Conservation (phyloP, 2,888 invertebrate species). For the Vannuccia rotundouncinata region DNA sequence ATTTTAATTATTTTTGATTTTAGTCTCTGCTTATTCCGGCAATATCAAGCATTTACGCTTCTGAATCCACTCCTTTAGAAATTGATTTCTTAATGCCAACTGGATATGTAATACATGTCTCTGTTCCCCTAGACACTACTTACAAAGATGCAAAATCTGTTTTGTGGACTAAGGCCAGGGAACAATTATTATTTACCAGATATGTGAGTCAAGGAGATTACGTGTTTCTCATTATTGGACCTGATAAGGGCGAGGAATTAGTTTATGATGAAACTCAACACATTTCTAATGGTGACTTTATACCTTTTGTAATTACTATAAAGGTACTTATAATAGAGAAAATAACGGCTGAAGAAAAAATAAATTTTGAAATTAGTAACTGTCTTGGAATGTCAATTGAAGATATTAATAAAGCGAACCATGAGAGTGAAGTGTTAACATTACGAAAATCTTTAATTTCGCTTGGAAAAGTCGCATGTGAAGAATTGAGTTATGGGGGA, state of each 20-base stretch:
- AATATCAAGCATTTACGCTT: too few relatives aligned
- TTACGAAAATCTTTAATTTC: neutral
- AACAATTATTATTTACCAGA: conserved; percentile 56
- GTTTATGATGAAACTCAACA: conserved; percentile 61
- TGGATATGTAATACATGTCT: conserved; percentile 56
- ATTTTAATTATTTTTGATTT: too few relatives aligned
- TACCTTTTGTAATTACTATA: conserved; percentile 60
- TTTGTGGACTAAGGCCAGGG: conserved; percentile 59
- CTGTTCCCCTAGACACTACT: conserved; percentile 55
- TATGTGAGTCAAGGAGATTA: conserved; percentile 57
- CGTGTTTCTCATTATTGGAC: conserved; percentile 60
- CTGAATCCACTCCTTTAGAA: too few relatives aligned
- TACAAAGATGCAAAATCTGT: conserved; percentile 57
- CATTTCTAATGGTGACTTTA: conserved; percentile 60
- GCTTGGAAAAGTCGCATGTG: neutral
- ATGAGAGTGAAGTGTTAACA: neutral
- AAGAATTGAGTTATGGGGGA: neutral
- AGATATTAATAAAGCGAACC: neutral
- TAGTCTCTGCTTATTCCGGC: too few relatives aligned
- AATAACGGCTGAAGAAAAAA: conserved; percentile 60
- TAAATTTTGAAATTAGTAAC: conserved; percentile 60
- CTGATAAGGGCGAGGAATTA: conserved; percentile 60
- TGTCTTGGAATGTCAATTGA: conserved; percentile 44
- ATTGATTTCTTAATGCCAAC: conserved; percentile 61
- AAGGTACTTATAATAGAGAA: conserved; percentile 60